Percentiles rank a stretch among this genome's conserved stretches.
Evolutionary conservation across 2,113 vertebrate species (phyloP).

Genomic region (Thermophis baileyi): DNA sequence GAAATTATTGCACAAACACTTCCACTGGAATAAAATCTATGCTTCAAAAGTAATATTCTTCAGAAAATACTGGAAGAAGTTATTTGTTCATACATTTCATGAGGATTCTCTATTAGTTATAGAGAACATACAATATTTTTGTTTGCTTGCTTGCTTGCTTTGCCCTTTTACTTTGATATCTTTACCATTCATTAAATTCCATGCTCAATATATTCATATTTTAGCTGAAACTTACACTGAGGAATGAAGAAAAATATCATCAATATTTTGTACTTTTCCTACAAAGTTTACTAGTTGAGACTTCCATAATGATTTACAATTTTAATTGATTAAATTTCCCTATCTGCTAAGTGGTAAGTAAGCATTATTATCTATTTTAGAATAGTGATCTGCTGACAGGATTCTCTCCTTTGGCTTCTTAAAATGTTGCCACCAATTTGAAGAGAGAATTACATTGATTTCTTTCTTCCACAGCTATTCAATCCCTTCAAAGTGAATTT

Average conservation of each 20-base stretch:
- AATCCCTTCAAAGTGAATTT: neutral
- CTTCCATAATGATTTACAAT: constrained; percentile 27
- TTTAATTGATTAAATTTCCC: constrained; percentile 22
- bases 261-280: neutral
- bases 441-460: neutral
- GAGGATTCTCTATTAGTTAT: neutral
- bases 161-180: neutral
- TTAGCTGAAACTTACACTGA: constrained; percentile 35
- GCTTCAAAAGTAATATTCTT: constrained; percentile 22
- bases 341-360: neutral
- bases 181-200: constrained; percentile 11
- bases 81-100: constrained; percentile 12
- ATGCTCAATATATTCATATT: neutral
- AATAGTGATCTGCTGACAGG: constrained; percentile 26
- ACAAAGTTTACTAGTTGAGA: constrained; percentile 15
- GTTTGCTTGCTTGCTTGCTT: neutral
- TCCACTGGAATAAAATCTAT: constrained; percentile 28
- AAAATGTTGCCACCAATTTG: neutral
- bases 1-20: constrained; percentile 10
- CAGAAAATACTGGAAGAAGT: constrained; percentile 18
- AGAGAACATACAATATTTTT: too few relatives aligned
- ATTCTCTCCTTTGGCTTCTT: neutral
- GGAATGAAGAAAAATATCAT: neutral
- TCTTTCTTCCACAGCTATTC: neutral
- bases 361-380: constrained; percentile 6